Evolutionary conservation across 2,113 vertebrate species (phyloP).

Genomic region (Herpetotheres cachinnans): DNA sequence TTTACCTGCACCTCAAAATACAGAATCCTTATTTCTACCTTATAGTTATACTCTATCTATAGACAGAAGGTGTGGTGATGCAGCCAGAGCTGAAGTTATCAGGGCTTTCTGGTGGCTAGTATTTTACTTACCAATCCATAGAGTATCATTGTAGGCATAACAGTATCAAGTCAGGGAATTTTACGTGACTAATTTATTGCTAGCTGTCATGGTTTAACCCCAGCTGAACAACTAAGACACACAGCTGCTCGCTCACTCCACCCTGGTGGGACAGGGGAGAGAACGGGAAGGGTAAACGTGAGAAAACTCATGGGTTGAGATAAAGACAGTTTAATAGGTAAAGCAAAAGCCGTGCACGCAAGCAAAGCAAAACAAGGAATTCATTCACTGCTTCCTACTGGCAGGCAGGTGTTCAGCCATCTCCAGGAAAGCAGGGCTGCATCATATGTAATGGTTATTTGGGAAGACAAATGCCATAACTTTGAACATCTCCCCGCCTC

Average conservation of each 20-base stretch:
- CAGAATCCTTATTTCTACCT: background rate
- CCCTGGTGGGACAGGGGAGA: background rate
- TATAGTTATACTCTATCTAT: background rate
- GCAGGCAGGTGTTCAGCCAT: background rate
- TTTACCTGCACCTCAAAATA: background rate
- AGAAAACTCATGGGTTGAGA: background rate
- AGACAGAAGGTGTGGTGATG: background rate
- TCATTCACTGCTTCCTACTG: background rate
- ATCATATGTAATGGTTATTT: accelerated
- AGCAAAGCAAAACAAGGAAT: background rate
- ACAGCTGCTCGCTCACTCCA: background rate
- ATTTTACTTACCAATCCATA: background rate
- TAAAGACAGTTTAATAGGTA: background rate
- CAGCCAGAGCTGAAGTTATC: background rate
- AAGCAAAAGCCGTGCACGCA: background rate
- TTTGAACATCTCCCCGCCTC: background rate
- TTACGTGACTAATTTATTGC: background rate
- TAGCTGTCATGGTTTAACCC: background rate
- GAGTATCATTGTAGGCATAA: background rate
- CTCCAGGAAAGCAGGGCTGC: background rate
- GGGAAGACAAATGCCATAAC: background rate
- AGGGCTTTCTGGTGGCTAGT: background rate
- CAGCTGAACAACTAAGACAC: background rate
- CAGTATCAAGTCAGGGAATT: background rate
- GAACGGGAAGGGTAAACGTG: background rate